Base-by-base conservation (phyloP, 2,888 invertebrate genomes). In the Brenthis ino region DNA sequence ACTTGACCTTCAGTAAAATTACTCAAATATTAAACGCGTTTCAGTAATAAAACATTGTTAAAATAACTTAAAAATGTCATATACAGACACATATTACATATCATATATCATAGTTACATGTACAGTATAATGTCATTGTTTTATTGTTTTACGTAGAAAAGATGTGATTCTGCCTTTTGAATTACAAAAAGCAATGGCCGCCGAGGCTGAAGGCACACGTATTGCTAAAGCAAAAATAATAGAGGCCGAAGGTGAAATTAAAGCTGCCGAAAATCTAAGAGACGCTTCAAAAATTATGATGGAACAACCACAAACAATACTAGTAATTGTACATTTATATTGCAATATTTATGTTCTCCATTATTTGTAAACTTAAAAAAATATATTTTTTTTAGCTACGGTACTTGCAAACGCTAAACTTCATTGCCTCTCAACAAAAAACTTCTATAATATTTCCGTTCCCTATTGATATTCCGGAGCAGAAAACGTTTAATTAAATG, bases 111-210 rank as follows among this genome's bases (percentile, higher is more conserved):
- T 20, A 20, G 1, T 20, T 20, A 53, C 12, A 58, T 58, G 48
- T 37, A 28, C 13, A 14, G 28, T 28, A 28, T 28, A 28, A 5
- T 28, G 5, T 28, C 3, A 28, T 28, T 28, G 5, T 4, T 4
- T 28, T 13, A 24, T 50, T 4, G 1, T 3, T 20, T 53, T 20
- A 16, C 71, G 48, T 70, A 83, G 86, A 77, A 87, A 86, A 77
- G 82, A 87, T 56, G 79, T 88, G 8, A 70, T 82, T 43, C 71
- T 88, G 64, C 88, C 88, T 16, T 77, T 69, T 67, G 86, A 84
- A 37, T 74, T 88, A 14, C 87, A 88, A 81, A 85, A 80, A 72
- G 87, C 87, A 43, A 86, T 88, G 85, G 87, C 88, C 11, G 83
- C 86, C 11, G 87, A 87, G 74, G 86, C 87, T 6, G 88, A 87